Conservation (phyloP, 2,888 invertebrate genomes). For the Esperia sulphurella region DNA sequence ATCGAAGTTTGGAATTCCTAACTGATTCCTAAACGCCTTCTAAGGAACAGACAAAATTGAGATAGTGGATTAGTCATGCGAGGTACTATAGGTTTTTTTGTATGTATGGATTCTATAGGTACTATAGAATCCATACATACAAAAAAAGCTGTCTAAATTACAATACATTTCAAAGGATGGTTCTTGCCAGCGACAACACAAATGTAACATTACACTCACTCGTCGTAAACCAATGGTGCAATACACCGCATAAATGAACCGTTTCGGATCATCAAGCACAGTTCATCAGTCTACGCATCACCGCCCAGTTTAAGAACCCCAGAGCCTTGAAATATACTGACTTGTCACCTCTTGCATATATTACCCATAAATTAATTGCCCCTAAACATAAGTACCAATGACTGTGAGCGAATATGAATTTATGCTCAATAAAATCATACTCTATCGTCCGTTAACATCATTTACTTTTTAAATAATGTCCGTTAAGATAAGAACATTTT, state of each 20-base stretch:
- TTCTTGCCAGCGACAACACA: too few species aligned
- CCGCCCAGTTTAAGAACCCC: conserved; percentile 16
- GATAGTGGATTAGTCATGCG: too few species aligned
- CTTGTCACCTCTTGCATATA: conserved; percentile 42
- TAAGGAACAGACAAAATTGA: too few species aligned
- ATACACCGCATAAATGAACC: conserved; percentile 6
- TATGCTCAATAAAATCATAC: conserved; percentile 49
- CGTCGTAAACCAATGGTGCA: conserved; percentile 15
- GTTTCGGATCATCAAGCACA: conserved; percentile 22
- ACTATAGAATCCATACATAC: too few species aligned
- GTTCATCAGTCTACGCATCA: conserved; percentile 30
- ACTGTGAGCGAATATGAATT: conserved; percentile 49
- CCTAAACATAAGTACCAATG: conserved; percentile 16
- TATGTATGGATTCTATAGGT: too few species aligned
- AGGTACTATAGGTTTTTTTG: too few species aligned
- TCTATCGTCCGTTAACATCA: conserved; percentile 27
- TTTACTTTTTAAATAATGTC: conserved; percentile 16
- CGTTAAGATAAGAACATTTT: not conserved
- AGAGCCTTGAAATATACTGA: conserved; percentile 12
- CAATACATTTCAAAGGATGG: too few species aligned
- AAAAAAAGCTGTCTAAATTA: too few species aligned
- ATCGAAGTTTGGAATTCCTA: too few species aligned
- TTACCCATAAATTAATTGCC: conserved; percentile 61
- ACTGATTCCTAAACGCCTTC: too few species aligned
- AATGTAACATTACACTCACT: conserved; percentile 8